Evolutionary conservation across 2,797 vertebrate genomes (phyloP).

Genomic region (Arctocebus calabarensis): DNA sequence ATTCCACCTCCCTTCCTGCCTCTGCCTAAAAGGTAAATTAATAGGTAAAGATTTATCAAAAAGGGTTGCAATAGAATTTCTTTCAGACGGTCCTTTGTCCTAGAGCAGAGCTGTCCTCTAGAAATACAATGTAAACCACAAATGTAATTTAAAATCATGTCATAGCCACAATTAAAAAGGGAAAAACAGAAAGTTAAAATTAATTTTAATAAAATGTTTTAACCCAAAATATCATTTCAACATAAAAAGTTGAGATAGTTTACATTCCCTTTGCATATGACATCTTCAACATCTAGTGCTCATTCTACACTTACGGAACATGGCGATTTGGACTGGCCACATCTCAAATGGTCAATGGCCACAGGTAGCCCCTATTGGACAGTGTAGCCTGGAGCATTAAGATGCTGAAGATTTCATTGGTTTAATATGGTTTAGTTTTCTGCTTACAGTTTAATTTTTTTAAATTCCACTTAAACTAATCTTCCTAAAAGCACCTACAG

Average conservation of each 20-base stretch:
- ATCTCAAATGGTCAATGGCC: background rate
- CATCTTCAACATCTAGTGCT: background rate
- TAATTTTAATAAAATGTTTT: background rate
- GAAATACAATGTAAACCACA: background rate
- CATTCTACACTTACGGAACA: background rate
- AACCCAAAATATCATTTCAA: background rate
- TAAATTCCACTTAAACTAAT: background rate
- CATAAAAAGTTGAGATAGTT: background rate
- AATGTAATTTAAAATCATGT: background rate
- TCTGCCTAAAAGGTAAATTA: background rate
- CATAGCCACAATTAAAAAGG: background rate
- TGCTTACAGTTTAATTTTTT: background rate
- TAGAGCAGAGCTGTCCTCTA: background rate
- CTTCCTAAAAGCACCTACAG: background rate
- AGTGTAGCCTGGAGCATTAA: background rate
- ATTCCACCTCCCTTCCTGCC: background rate
- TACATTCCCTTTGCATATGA: background rate
- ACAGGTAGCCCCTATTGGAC: background rate
- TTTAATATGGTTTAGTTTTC: background rate
- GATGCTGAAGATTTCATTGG: background rate
- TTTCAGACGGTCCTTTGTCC: background rate
- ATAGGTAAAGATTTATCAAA: background rate
- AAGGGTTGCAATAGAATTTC: background rate
- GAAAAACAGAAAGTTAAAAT: background rate
- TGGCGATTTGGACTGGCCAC: background rate